Conservation (phyloP, 2,888 invertebrate species). For the Mythimna loreyi region DNA sequence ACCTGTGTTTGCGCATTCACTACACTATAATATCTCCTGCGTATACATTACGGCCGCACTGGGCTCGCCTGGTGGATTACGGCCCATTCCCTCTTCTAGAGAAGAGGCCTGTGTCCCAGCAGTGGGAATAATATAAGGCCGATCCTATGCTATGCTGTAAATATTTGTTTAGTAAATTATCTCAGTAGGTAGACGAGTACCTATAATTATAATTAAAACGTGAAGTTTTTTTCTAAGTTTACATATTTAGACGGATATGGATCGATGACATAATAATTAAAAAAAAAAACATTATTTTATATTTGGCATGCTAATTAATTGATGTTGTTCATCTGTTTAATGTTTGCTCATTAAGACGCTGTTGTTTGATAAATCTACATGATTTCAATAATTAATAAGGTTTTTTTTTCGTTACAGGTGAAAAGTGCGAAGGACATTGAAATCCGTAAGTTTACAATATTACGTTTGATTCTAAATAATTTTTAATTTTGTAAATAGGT, state of each 20-base stretch:
- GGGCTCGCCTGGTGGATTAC: too few relatives aligned
- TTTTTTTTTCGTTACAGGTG: conserved; percentile 51
- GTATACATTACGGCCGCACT: too few relatives aligned
- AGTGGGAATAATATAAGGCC: too few relatives aligned
- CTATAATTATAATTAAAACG: not conserved
- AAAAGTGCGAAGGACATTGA: conserved; percentile 34
- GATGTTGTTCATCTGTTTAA: conserved; percentile 9
- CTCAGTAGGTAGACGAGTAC: not conserved
- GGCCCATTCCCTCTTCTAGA: too few relatives aligned
- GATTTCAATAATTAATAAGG: not conserved
- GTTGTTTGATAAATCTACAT: conserved; percentile 13
- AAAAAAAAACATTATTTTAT: not conserved
- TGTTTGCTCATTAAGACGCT: conserved; percentile 35
- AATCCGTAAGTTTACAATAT: conserved; percentile 42
- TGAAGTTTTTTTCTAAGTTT: not conserved
- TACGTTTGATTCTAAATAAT: too few relatives aligned
- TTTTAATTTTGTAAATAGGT: too few relatives aligned
- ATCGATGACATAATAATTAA: conserved; percentile 22
- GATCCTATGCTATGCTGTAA: not conserved
- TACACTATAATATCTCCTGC: too few relatives aligned
- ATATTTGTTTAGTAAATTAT: conserved; percentile 1
- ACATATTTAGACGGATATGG: not conserved
- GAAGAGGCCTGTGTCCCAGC: too few relatives aligned
- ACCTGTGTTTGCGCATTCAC: too few relatives aligned
- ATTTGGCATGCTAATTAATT: conserved; percentile 34